Conservation (phyloP, 2,113 vertebrate genomes). For the Pao palembangensis region DNA sequence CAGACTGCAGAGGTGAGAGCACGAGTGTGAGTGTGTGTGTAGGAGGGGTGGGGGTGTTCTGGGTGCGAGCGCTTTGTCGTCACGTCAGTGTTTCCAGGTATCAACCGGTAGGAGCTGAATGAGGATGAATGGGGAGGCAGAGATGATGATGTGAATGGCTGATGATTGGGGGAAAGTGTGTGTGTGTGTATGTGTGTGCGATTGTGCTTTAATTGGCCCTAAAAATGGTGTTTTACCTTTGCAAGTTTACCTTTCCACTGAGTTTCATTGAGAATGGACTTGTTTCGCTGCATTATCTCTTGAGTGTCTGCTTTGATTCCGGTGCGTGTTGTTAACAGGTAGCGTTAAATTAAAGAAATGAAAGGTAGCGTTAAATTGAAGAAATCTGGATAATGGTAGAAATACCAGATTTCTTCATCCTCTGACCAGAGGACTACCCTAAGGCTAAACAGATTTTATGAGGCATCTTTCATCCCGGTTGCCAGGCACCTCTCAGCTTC, state of each 20-base stretch:
- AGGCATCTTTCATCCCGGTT: slow-evolving; percentile 65
- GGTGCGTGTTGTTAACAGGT: slow-evolving; percentile 9
- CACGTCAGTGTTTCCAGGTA: slow-evolving; percentile 34
- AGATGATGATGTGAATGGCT: not conserved
- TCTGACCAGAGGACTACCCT: slow-evolving; percentile 47
- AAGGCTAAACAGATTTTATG: slow-evolving; percentile 57
- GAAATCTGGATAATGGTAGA: slow-evolving; percentile 9
- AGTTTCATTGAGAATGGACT: slow-evolving; percentile 10
- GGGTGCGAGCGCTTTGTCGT: slow-evolving; percentile 3
- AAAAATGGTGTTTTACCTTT: slow-evolving; percentile 7
- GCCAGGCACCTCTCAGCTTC: slow-evolving; percentile 75
- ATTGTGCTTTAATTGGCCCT: slow-evolving; percentile 16
- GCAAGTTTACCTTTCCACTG: slow-evolving; percentile 14
- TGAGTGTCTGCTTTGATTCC: slow-evolving; percentile 17
- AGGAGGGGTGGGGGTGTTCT: no score
- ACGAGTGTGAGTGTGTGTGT: slow-evolving; percentile 32
- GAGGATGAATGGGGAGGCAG: slow-evolving; percentile 1
- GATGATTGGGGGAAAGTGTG: not conserved
- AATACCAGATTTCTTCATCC: slow-evolving; percentile 20
- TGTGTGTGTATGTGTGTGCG: slow-evolving; percentile 2
- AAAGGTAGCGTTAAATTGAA: slow-evolving; percentile 23
- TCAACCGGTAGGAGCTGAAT: slow-evolving; percentile 33
- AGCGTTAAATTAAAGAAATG: slow-evolving; percentile 24
- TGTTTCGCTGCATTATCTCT: slow-evolving; percentile 31
- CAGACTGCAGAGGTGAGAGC: slow-evolving; percentile 80